Conservation (phyloP, 2,797 vertebrate genomes). For the Phrynocephalus guinanensis region DNA sequence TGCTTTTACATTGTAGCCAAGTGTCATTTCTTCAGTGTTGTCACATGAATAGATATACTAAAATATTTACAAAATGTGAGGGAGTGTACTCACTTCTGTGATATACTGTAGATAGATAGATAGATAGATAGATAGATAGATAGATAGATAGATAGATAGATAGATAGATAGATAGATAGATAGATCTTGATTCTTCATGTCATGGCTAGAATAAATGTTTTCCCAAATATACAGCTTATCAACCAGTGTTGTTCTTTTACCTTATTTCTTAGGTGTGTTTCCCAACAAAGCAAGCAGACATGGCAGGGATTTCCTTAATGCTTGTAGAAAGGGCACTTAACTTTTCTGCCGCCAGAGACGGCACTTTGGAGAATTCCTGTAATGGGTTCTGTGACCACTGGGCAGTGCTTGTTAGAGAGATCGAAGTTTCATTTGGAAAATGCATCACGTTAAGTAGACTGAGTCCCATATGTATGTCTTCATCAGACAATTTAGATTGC, state of each 20-base stretch:
- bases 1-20: too few species aligned
- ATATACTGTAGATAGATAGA: too few species aligned
- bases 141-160: too few species aligned
- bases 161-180: too few species aligned
- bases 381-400: constrained; percentile 23
- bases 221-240: constrained; percentile 41
- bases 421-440: constrained; percentile 25
- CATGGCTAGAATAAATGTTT: constrained; percentile 31
- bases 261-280: constrained; percentile 25
- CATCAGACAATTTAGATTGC: constrained; percentile 12
- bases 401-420: constrained; percentile 40
- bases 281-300: constrained; percentile 24
- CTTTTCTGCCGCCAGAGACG: not conserved
- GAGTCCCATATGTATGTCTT: constrained; percentile 6
- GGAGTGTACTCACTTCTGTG: too few species aligned
- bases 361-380: constrained; percentile 28
- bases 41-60: too few species aligned
- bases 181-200: too few species aligned
- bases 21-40: too few species aligned
- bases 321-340: not conserved
- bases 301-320: constrained; percentile 6
- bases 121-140: too few species aligned
- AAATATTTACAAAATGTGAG: too few species aligned
- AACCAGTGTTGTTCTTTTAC: constrained; percentile 37
- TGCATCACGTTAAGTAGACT: constrained; percentile 30